A percentile compares a stretch with the other conserved stretches of the same genome.
These are phyloP conservation scores for Callyntrura guangdongensis DNA, from an alignment of 2,888 invertebrate genomes.

Conservation along the genomic window DNA sequence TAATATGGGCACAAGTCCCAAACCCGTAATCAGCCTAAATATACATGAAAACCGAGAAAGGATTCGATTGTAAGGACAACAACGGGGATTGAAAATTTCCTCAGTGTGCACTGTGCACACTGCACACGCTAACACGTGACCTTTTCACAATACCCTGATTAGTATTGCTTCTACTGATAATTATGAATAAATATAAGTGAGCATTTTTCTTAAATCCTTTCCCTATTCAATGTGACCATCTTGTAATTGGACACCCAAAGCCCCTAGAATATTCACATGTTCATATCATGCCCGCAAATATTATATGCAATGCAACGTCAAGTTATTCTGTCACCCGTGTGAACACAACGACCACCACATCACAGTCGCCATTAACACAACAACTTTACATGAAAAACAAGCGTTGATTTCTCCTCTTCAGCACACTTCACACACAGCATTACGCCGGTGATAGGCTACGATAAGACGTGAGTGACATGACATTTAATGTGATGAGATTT, in stretches of 20 bases:
- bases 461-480: slow-evolving; percentile 41
- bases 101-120: background rate
- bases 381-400: slow-evolving; percentile 9
- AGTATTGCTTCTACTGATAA: background rate
- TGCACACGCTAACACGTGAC: background rate
- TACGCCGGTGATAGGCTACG: background rate
- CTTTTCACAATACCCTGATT: background rate
- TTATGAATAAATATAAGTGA: slow-evolving; percentile 1
- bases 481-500: slow-evolving; percentile 60
- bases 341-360: slow-evolving; percentile 1
- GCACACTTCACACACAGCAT: background rate
- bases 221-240: slow-evolving; percentile 11
- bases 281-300: background rate
- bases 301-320: too few species aligned
- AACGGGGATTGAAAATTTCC: background rate
- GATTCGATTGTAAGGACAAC: background rate
- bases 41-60: slow-evolving; percentile 1
- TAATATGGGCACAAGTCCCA: background rate
- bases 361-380: background rate
- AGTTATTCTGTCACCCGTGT: background rate
- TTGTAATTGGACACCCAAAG: slow-evolving; percentile 65
- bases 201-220: slow-evolving; percentile 30
- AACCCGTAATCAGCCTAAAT: background rate
- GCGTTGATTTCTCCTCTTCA: background rate
- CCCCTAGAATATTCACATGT: background rate